A percentile compares a stretch with the other conserved stretches of the same genome.
Evolutionary conservation across 1,140 invertebrate species (phyloP).

Genomic region (Galleria mellonella): DNA sequence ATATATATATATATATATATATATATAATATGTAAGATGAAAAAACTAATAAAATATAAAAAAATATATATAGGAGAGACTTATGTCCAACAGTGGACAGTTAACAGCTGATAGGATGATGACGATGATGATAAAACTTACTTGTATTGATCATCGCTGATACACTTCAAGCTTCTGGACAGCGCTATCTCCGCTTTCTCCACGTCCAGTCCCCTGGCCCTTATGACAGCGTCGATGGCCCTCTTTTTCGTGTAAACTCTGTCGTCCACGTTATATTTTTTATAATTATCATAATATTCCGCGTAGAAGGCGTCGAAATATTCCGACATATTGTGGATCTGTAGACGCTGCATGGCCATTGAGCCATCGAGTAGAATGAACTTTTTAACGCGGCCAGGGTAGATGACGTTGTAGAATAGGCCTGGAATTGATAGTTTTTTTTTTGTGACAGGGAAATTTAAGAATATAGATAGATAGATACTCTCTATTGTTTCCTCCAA

Average conservation of each 20-base stretch:
- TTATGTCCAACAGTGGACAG: too few species aligned
- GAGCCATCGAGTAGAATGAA: slow-evolving; percentile 74
- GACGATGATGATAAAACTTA: too few species aligned
- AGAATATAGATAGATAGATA: too few species aligned
- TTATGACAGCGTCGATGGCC: slow-evolving; percentile 61
- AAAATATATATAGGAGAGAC: too few species aligned
- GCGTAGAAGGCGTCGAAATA: slow-evolving; percentile 33
- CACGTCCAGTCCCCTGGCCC: slow-evolving; percentile 40
- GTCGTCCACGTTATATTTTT: background rate
- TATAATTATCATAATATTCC: slow-evolving; percentile 15
- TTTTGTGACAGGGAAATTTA: too few species aligned
- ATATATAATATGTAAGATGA: too few species aligned
- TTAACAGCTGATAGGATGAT: too few species aligned
- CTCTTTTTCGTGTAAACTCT: slow-evolving; percentile 63
- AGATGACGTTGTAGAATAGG: slow-evolving; percentile 43
- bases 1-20: too few species aligned
- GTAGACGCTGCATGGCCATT: slow-evolving; percentile 30
- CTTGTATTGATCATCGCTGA: slow-evolving; percentile 40
- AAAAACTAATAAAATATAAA: too few species aligned
- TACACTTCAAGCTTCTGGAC: slow-evolving; percentile 56
- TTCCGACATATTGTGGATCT: slow-evolving; percentile 28
- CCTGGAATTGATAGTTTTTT: slow-evolving; percentile 8
- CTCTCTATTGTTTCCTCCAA: too few species aligned
- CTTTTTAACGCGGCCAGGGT: slow-evolving; percentile 70
- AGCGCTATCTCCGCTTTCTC: slow-evolving; percentile 70